Evolutionary conservation across 2,888 invertebrate genomes (phyloP), one percentile per base, ranked within the genome.

Genomic region (Hyppa rectilinea): DNA sequence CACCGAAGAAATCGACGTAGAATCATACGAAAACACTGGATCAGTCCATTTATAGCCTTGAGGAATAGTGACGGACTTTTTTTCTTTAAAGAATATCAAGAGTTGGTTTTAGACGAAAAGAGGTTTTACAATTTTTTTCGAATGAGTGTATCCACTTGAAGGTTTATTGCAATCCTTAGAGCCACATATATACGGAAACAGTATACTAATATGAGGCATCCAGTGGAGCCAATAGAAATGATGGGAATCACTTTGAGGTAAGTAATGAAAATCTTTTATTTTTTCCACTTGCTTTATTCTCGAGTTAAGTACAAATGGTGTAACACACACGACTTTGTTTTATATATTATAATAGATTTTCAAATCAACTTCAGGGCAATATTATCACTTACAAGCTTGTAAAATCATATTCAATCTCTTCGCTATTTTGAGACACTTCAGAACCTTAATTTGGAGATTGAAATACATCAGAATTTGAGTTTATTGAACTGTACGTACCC

Each of bases 141-240:
- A 78, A 79, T 79, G 80, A 81, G 81, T 74, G 79, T 74, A 26
- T 40, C 66, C 34, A 74, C 49, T 72, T 45, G 61, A 78, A 63
- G 7, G 64, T 75, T 80, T 83, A 72, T 73, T 83, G 52, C 10
- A 75, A 62, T 49, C 71, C 56, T 73, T 80, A 76, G 68, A 75
- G 38, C 81, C 79, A 78, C 81, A 82, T 73, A 82, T 73, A 59
- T 82, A 77, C 63, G 61, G 59, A 75, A 75, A 58, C 73, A 80
- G 60, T 82, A 81, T 67, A 78, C 73, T 71, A 81, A 75, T 52
- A 68, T 70, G 70, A 80, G 78, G 53, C 70, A 71, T 65, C 76
- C 82, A 62, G 67, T 82, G 52, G 80, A 82, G 62, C 80, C 82
- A 81, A 70, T 66, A 68, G 78, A 81, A 81, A 78, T 81, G 81